Base-by-base conservation (phyloP, 2,888 invertebrate species). In the Athripsodes cinereus region DNA sequence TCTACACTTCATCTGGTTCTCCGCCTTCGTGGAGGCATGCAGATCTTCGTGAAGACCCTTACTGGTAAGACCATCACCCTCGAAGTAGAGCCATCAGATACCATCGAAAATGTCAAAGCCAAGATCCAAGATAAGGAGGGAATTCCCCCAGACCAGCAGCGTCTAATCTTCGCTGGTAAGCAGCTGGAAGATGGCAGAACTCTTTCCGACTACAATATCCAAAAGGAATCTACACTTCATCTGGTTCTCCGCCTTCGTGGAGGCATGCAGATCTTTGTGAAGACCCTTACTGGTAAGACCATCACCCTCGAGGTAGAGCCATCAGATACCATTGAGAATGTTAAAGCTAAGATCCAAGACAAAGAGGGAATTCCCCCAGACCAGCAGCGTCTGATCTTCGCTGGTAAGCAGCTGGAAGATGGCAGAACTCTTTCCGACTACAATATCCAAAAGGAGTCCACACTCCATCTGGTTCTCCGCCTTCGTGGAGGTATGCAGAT, bases 31-130 rank as follows among this genome's bases (percentile, higher is more conserved):
- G 86, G 87, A 59, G 66, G 66, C 26, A 59, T 95, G 95, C 96
- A 97, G 85, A 96, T 97, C 78, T 97, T 95, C 75, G 93, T 95
- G 65, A 95, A 95, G 80, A 95, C 94, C 67, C 82, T 94, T 52
- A 93, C 92, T 68, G 93, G 93, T 68, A 95, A 94, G 77, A 94
- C 93, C 72, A 93, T 94, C 51, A 16, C 49, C 34, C 11, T 79
- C 79, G 67, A 79, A 79, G 1, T 82, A 84, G 66, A 84, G 85
- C 67, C 73, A 83, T 5, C 78, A 80, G 0, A 82, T 83, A 64
- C 79, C 0, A 83, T 83, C 64, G 82, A 82, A 65, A 82, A 82
- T 71, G 82, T 83, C 0, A 82, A 83, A 66, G 75, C 78, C 0
- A 80, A 79, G 65, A 79, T 79, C 57, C 78, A 79, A 59, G 82